Evolutionary conservation across 92 coral and sea anemone genomes (phyloP), one percentile per base, ranked within the genome.

Genomic region (Zoanthus sociatus): DNA sequence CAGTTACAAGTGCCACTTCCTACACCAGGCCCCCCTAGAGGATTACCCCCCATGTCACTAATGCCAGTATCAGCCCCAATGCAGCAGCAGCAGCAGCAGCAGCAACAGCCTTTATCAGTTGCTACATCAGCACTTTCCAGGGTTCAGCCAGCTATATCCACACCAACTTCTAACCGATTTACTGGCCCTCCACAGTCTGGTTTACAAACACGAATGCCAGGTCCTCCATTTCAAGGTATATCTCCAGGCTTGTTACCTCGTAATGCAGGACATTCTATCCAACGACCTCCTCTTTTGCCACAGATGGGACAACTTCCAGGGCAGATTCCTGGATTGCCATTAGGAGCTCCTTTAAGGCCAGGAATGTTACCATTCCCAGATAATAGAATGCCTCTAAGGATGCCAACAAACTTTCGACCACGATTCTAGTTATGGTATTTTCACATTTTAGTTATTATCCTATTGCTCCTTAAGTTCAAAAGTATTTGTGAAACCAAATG

Each of bases 331-430:
- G 92, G 93, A n/a, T 86, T 91, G 78, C 96, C 86, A 30, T 92
- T 84, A 17, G 98, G 94, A 86, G 87, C 93, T 92, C 98, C 94
- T 18, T 89, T 91, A 32, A 86, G 95, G 67, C 96, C 93, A 60
- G 96, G 94, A 73, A 91, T 87, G 70, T 82, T 90, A 61, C 95
- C 89, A 45, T 60, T 51, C 30, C 85, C 85, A 16, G 82, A 64
- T 67, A 69, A 78, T 31, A 89, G 86, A 73, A 50, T 46, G 45
- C 88, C 91, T 20, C 90, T 73, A 51, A 83, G 90, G 66, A 83
- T 61, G 89, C 85, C 85, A 17, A 47, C 73, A 17, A 81, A 81
- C 85, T 81, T 81, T 81, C 85, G 85, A 81, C 85, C 85, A 64
- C 85, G 85, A 47, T 81, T 81, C 75, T 81, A 81, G 85, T 67